Evolutionary conservation across 2,113 vertebrate species (phyloP), one percentile per base, ranked within the genome.

Genomic region (Paracanthobrama guichenoti): DNA sequence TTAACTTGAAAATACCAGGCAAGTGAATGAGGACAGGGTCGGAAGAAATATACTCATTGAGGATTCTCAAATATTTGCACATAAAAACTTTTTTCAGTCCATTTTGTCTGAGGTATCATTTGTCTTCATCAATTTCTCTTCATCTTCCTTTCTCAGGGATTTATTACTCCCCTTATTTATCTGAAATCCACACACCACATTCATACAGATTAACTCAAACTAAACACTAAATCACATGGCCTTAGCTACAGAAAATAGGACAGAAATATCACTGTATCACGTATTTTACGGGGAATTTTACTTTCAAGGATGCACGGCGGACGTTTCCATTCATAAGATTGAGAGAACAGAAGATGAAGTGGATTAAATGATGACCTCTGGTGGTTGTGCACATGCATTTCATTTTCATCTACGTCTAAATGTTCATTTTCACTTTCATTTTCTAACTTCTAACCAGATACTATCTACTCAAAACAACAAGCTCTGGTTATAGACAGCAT

Each of bases 281-380:
- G 6, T 55, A 6, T 55, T 20, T 20, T 1, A 55, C 18, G 7
- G 6, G 50, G 53, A 2, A 74, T 18, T 31, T 31, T 69, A 39
- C 18, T 42, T 42, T 22, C 2, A 6, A 42, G 18, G 24, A 10
- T 28, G 46, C 14, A 11, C 16, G 8, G n/a, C 2, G 8, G 53
- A 4, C 12, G 74, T 57, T 77, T 60, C 35, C 55, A 16, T 16
- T 24, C 3, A 9, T 6, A n/a, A 76, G 4, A 57, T 8, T n/a
- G 2, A 50, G 10, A 53, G 22, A 7, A 35, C 11, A 11, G 11
- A 39, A 69, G 28, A 69, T 24, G 28, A 60, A 42, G 22, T 64
- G 67, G 20, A 64, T 24, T 22, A 31, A 79, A 62, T 5, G 42
- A 71, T 67, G 26, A 83, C 86, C 26, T 18, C 82, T 76, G 20